Conservation (phyloP, 1,140 invertebrate species). For the Rhyacophila brunnea region DNA sequence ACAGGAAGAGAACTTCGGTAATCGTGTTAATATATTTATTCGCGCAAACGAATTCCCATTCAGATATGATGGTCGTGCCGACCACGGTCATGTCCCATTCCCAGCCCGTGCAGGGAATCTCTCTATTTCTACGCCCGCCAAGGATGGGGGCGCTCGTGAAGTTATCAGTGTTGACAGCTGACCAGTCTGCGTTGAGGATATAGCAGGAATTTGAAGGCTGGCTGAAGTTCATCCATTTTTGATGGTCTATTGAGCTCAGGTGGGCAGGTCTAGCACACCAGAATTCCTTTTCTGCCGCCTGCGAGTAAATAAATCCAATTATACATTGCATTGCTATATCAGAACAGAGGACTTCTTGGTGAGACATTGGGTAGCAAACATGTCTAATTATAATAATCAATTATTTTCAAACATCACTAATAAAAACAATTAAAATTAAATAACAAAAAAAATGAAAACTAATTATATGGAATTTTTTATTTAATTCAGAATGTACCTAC, state of each 20-base stretch:
- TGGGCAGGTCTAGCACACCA: constrained; percentile 62
- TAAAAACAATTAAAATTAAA: too few species aligned
- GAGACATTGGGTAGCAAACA: too few species aligned
- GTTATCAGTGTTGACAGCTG: constrained; percentile 28
- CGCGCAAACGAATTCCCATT: constrained; percentile 68
- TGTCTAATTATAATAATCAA: too few species aligned
- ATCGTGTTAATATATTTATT: constrained; percentile 61
- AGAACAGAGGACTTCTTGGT: too few species aligned
- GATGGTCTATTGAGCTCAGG: constrained; percentile 50
- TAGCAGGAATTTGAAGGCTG: constrained; percentile 54
- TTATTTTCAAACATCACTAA: too few species aligned
- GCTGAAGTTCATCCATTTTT: constrained; percentile 62
- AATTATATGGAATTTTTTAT: too few species aligned
- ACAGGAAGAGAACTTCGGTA: constrained; percentile 67
- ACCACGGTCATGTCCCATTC: constrained; percentile 63
- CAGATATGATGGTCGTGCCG: constrained; percentile 61
- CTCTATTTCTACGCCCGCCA: neutral
- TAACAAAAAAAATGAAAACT: too few species aligned
- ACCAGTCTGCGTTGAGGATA: constrained; percentile 43
- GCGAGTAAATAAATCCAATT: constrained; percentile 39
- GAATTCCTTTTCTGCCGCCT: constrained; percentile 60
- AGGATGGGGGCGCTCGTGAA: constrained; percentile 9
- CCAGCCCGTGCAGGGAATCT: constrained; percentile 61
- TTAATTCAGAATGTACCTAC: too few species aligned
- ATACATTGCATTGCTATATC: too few species aligned